Evolutionary conservation across 92 coral and sea anemone species (phyloP).

Genomic region (Parazoanthus darwini): DNA sequence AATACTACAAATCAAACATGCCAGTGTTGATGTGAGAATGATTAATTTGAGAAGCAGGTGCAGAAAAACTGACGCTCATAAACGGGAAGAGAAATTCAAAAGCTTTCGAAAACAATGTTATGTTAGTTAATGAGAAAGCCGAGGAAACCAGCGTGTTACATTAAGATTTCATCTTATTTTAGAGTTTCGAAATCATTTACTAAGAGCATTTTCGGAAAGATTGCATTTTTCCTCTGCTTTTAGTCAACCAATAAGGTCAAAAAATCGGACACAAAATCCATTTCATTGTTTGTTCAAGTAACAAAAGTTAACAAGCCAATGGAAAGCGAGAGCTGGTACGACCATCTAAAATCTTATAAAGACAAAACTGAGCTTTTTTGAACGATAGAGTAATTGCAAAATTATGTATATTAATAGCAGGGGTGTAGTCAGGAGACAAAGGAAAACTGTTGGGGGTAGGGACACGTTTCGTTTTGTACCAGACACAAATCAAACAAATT

Average conservation of each 20-base stretch:
- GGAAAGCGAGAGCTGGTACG: neutral
- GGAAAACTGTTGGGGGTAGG: neutral
- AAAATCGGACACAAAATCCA: neutral
- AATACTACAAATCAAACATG: neutral
- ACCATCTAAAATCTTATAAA: neutral
- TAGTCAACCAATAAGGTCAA: neutral
- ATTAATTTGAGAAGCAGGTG: slow-evolving; percentile 28
- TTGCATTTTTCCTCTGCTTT: no score
- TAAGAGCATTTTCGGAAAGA: no score
- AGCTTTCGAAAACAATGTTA: slow-evolving; percentile 25
- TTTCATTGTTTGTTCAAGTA: neutral
- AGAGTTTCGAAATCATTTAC: neutral
- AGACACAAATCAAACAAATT: neutral
- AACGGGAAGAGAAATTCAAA: slow-evolving; percentile 16
- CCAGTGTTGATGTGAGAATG: neutral
- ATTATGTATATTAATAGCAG: neutral
- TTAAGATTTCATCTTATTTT: neutral
- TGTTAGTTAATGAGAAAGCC: neutral
- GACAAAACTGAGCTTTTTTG: neutral
- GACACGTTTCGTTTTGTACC: neutral
- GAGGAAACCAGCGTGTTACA: neutral
- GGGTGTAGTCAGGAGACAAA: neutral
- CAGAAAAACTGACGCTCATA: neutral
- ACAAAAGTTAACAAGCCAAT: neutral
- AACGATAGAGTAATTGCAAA: neutral